phyloP scores from a whole-genome alignment of 2,888 invertebrate species.

The Diogma glabrata region DNA sequence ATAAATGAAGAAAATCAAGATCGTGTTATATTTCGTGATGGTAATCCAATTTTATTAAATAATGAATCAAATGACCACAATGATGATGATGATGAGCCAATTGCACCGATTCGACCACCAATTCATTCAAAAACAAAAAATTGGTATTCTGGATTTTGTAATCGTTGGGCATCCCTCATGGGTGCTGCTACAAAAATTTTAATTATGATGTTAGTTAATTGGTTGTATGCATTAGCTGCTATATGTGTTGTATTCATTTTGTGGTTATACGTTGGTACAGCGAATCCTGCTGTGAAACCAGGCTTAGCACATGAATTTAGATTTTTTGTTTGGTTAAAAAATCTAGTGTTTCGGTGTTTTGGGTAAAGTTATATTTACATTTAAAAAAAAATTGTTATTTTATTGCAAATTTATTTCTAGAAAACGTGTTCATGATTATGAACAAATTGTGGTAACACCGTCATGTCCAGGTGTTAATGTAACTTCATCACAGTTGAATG shows the following conservation, averaged over 20 bases:
- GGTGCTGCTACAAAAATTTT: conserved; percentile 78
- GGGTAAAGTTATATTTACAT: conserved; percentile 45
- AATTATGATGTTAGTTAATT: conserved; percentile 88
- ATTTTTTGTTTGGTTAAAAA: conserved; percentile 67
- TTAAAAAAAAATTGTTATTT: too few relatives aligned
- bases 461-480: conserved; percentile 68
- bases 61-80: conserved; percentile 26
- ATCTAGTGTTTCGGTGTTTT: conserved; percentile 56
- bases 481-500: conserved; percentile 78
- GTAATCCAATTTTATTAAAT: too few relatives aligned
- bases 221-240: conserved; percentile 81
- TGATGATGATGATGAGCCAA: conserved; percentile 37
- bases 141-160: conserved; percentile 91
- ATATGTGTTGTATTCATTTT: conserved; percentile 69
- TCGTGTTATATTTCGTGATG: conserved; percentile 23
- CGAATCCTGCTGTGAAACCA: conserved; percentile 91
- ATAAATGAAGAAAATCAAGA: conserved; percentile 14
- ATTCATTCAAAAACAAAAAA: conserved; percentile 84
- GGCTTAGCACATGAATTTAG: conserved; percentile 76
- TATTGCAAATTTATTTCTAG: conserved; percentile 38
- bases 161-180: conserved; percentile 83
- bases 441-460: conserved; percentile 76
- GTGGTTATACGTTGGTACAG: conserved; percentile 90
- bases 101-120: conserved; percentile 46
- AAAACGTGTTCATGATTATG: conserved; percentile 66